A percentile compares a stretch with the other conserved stretches of the same genome.
These are phyloP conservation scores for Apamea monoglypha DNA, from an alignment of 2,888 invertebrate genomes.

Conservation along the genomic window DNA sequence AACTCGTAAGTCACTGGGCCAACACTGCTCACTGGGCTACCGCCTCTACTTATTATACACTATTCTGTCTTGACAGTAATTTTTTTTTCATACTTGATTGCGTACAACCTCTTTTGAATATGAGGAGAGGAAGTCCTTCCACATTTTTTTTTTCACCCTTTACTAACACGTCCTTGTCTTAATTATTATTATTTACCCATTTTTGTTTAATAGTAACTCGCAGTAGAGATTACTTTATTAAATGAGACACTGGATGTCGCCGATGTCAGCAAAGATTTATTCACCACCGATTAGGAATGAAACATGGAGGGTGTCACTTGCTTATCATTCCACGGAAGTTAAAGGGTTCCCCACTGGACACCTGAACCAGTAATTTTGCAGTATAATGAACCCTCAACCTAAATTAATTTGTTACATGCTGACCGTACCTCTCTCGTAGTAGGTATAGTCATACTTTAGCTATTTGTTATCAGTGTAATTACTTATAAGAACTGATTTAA, in stretches of 20 bases:
- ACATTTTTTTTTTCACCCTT: background rate
- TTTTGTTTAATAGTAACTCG: slow-evolving; percentile 12
- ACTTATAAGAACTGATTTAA: background rate
- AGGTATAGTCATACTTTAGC: background rate
- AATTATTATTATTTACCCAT: background rate
- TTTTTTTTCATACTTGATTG: background rate
- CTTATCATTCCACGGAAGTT: slow-evolving; percentile 53
- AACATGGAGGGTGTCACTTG: slow-evolving; percentile 45
- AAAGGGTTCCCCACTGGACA: slow-evolving; percentile 26
- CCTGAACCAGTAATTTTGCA: slow-evolving; percentile 13
- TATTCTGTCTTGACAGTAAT: background rate
- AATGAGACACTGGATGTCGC: slow-evolving; percentile 30
- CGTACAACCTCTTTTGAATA: background rate
- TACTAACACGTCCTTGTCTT: background rate
- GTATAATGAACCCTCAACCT: slow-evolving; percentile 1
- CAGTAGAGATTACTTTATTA: slow-evolving; percentile 35
- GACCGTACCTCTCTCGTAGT: background rate
- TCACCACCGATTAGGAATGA: slow-evolving; percentile 48
- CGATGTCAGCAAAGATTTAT: slow-evolving; percentile 42
- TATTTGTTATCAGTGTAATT: background rate
- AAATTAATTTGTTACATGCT: background rate
- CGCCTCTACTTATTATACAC: background rate
- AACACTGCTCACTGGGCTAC: no score
- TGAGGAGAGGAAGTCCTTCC: background rate
- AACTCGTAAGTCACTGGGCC: no score